Base-by-base conservation (phyloP, 1,140 invertebrate genomes). In the Ips typographus region DNA sequence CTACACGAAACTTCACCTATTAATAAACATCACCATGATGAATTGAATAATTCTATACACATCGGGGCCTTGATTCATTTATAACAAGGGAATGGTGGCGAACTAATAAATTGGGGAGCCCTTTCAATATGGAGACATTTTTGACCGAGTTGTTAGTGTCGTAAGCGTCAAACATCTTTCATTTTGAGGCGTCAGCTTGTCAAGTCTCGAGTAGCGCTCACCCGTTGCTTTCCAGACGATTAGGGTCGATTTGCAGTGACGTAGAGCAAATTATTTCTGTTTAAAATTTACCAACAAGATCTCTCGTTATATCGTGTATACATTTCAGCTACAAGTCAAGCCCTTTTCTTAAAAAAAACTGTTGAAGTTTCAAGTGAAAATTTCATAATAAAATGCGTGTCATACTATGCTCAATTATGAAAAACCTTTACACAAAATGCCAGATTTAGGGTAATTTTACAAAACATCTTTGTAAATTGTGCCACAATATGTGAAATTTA, bases 101-200 rank as follows among this genome's bases (percentile, higher is more conserved):
- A 52, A 40, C 51, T 72, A 69, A 72, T 72, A 72, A 72, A 72
- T 72, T 66, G 65, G 57, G 51, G 63, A 47, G n/a, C n/a, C 60
- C 65, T 73, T 73, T 73, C 71, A 71, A 73, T 73, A 71, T 66
- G 68, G 61, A 65, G 68, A 56, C 68, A 63, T 62, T 67, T 70
- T 73, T 70, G 72, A 70, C 69, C 72, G 70, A 68, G 68, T 73
- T 65, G 69, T 71, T 71, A 58, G 63, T 65, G 62, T 58, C 64
- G 70, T 36, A 47, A 53, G 60, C 70, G 66, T 71, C 72, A 71
- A 71, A 68, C 65, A 73, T 73, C 72, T 62, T 62, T 72, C 67
- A 74, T 74, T 72, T 66, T 63, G 70, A 63, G 63, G 72, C 69
- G 72, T 73, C 72, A 71, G 65, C 64, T 67, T 74, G 71, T 74